Evolutionary conservation across 2,797 vertebrate species (phyloP), one percentile per base, ranked within the genome.

Genomic region (Fistularia tabacaria): DNA sequence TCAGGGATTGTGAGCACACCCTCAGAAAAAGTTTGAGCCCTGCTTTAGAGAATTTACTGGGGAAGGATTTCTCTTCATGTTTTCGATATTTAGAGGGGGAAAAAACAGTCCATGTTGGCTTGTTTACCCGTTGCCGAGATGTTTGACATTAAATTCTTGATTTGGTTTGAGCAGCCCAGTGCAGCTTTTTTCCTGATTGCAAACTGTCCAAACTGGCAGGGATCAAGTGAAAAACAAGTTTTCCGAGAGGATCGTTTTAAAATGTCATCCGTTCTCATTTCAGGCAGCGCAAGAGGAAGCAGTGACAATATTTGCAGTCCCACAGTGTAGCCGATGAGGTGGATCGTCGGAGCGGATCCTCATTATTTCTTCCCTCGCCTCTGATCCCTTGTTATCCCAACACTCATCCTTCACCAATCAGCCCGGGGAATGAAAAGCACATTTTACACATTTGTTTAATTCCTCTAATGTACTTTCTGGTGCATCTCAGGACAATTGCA

Each of bases 331-430:
- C 56, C 57, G 45, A 58, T 53, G 66, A 69, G 62, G 62, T 59
- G 49, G 39, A 55, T 58, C 49, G 53, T 71, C 51, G 51, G 71
- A 54, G 67, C 67, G 42, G 51, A 77, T 76, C 67, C 58, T 79
- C 73, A 75, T 79, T 77, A 83, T 78, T 76, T 64, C 50, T 72
- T 59, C 52, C 56, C 55, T 66, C 46, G 36, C 46, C 57, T 76
- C 62, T 81, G 77, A 87, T 81, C 74, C 73, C 66, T 72, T 70
- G 74, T 83, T 82, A 83, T 83, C 64, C 67, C 56, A 64, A 72
- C 51, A 66, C 52, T 77, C 69, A 78, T 80, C 65, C 1, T 60
- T 82, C 73, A 71, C 69, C 69, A 52, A 7, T 64, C 68, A 63
- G 73, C 64, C 59, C 14, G 15, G 76, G 66, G 77, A 75, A 49